These are phyloP conservation scores for Silurus meridionalis DNA, from an alignment of 2,113 vertebrate genomes.

Conservation along the genomic window DNA sequence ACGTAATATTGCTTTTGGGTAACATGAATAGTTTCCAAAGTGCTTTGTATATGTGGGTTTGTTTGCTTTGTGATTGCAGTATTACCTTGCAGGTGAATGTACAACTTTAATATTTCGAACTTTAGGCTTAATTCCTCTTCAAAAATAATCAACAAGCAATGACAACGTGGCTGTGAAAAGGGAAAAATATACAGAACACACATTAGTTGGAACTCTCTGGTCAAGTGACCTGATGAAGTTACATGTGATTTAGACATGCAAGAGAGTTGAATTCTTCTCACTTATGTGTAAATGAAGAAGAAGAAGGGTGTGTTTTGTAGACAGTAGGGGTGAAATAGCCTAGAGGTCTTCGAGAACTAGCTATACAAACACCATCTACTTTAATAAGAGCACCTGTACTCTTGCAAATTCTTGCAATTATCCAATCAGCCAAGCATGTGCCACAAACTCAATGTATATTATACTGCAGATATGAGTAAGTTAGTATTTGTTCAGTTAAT, in stretches of 20 bases:
- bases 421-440: background rate
- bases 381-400: background rate
- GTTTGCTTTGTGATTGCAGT: background rate
- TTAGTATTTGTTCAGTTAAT: background rate
- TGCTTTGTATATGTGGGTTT: background rate
- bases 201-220: background rate
- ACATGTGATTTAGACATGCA: background rate
- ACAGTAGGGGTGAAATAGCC: background rate
- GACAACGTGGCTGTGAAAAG: background rate
- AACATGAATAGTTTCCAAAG: background rate
- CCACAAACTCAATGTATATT: background rate
- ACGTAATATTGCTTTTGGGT: background rate
- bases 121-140: background rate
- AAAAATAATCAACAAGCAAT: background rate
- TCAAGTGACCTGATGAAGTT: background rate
- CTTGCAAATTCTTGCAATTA: background rate
- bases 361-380: background rate
- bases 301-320: slow-evolving; percentile 42
- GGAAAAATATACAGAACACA: background rate
- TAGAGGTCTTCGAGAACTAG: slow-evolving; percentile 1
- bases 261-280: slow-evolving; percentile 44
- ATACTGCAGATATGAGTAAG: background rate
- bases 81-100: background rate
- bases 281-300: slow-evolving; percentile 58
- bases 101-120: background rate